These are phyloP conservation scores for Cantharis nigra DNA, from an alignment of 2,888 invertebrate species.

Conservation along the genomic window DNA sequence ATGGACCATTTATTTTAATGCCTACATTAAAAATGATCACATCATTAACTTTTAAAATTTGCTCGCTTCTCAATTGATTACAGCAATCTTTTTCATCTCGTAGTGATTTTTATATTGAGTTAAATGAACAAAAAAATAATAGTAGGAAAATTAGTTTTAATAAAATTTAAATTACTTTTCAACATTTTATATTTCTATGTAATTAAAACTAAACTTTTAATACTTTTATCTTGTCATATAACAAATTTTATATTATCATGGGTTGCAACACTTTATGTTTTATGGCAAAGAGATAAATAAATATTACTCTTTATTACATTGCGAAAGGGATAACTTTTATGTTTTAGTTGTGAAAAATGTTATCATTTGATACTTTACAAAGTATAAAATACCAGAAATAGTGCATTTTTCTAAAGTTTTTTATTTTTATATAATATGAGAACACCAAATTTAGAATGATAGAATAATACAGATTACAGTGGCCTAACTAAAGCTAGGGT, in stretches of 20 bases:
- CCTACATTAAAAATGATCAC: neutral
- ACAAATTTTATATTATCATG: neutral
- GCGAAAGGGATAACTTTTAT: neutral
- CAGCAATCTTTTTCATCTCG: neutral
- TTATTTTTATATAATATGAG: neutral
- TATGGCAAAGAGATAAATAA: neutral
- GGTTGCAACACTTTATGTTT: neutral
- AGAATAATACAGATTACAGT: too few species aligned
- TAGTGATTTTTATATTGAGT: neutral
- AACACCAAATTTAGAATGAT: too few species aligned
- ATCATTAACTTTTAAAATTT: neutral
- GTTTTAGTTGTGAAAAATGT: neutral
- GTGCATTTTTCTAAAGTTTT: neutral
- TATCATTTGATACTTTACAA: neutral
- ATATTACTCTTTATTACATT: neutral
- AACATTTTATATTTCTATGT: neutral
- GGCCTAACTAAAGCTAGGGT: too few species aligned
- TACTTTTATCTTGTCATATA: neutral
- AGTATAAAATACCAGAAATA: neutral
- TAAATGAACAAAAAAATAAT: neutral
- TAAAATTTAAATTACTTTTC: neutral
- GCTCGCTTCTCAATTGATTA: neutral
- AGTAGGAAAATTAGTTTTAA: neutral
- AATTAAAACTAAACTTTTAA: neutral
- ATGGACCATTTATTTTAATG: neutral